Percentiles rank a stretch among this genome's conserved stretches.
Conservation (phyloP, 2,888 invertebrate species). For the Metacarcinus magister region DNA sequence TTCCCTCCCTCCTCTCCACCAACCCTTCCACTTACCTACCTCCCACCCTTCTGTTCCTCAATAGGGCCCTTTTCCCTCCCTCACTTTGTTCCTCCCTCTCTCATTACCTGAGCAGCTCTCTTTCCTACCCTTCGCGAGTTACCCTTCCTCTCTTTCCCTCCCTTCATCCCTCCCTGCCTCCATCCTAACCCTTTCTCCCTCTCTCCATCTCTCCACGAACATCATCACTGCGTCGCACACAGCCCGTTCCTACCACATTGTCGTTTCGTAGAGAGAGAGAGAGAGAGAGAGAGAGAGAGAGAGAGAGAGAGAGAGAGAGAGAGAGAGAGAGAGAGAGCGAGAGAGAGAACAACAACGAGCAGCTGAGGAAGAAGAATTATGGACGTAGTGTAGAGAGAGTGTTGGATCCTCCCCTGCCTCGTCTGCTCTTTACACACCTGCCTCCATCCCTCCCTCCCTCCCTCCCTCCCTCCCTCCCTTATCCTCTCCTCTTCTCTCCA, state of each 20-base stretch:
- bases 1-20: too few species aligned
- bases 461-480: too few species aligned
- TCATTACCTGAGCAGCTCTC: too few species aligned
- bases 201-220: neutral
- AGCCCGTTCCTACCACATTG: neutral
- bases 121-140: neutral
- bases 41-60: too few species aligned
- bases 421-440: too few species aligned
- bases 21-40: too few species aligned
- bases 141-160: neutral
- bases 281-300: constrained; percentile 8
- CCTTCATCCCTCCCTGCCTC: neutral
- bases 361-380: neutral
- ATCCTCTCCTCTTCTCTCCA: too few species aligned
- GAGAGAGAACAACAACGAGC: neutral
- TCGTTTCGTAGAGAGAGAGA: neutral
- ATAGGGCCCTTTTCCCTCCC: too few species aligned
- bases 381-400: too few species aligned
- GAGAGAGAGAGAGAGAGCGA: neutral
- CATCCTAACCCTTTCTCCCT: neutral
- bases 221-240: neutral
- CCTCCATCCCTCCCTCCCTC: too few species aligned
- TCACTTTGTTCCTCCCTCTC: too few species aligned
- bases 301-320: neutral
- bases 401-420: too few species aligned